Conservation (phyloP, 2,888 invertebrate genomes). For the Melieria omissa region DNA sequence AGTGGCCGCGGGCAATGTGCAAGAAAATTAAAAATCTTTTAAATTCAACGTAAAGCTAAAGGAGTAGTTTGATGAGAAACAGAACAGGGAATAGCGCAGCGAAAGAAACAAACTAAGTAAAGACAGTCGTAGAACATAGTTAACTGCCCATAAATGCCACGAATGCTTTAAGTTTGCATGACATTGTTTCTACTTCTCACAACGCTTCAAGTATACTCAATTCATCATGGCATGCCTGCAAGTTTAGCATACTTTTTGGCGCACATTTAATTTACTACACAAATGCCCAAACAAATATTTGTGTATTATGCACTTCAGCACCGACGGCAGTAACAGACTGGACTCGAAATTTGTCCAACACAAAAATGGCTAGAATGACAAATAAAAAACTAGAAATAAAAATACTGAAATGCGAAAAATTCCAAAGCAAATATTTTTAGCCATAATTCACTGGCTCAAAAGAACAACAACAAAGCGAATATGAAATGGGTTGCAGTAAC, state of each 20-base stretch:
- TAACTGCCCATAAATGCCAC: too few species aligned
- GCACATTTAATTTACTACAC: slow-evolving; percentile 22
- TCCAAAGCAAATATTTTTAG: slow-evolving; percentile 27
- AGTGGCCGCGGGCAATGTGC: slow-evolving; percentile 23
- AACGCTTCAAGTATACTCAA: too few species aligned
- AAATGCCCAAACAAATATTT: slow-evolving; percentile 31
- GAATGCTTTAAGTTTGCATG: too few species aligned
- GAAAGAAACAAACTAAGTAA: not conserved
- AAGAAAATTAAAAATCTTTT: slow-evolving; percentile 18
- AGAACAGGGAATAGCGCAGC: too few species aligned
- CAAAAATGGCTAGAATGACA: slow-evolving; percentile 2
- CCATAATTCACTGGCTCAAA: slow-evolving; percentile 30
- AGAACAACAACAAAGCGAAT: too few species aligned
- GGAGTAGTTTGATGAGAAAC: too few species aligned
- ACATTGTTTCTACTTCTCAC: too few species aligned
- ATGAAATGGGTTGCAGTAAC: too few species aligned
- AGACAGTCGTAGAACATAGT: not conserved
- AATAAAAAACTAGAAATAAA: not conserved
- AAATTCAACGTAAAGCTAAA: too few species aligned
- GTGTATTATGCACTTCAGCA: slow-evolving; percentile 21
- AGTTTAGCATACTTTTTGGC: slow-evolving; percentile 10
- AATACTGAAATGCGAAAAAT: not conserved
- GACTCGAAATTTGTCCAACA: slow-evolving; percentile 26
- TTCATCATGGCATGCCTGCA: too few species aligned
- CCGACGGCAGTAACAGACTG: slow-evolving; percentile 22